Percentiles rank a stretch among this genome's conserved stretches.
Evolutionary conservation across 2,113 vertebrate genomes (phyloP).

Genomic region (Chaetodon trifascialis): DNA sequence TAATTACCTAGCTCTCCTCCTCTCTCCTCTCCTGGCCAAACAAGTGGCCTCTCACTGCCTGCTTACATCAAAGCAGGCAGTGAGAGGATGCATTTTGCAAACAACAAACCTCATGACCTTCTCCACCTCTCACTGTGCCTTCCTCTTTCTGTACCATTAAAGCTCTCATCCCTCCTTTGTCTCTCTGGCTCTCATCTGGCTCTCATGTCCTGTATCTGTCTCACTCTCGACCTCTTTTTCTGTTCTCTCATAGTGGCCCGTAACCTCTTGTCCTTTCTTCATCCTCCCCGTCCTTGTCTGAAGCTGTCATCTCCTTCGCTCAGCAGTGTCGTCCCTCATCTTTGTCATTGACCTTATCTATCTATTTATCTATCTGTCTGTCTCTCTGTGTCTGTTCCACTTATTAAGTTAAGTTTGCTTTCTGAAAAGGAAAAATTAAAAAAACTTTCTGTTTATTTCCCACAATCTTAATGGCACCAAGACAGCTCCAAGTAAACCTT

Average conservation of each 20-base stretch:
- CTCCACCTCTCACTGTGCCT: constrained; percentile 47
- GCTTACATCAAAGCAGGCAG: constrained; percentile 51
- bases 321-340: neutral
- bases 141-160: constrained; percentile 33
- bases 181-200: constrained; percentile 27
- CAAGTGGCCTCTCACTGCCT: constrained; percentile 63
- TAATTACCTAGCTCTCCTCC: constrained; percentile 26
- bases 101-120: constrained; percentile 70
- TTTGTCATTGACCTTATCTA: neutral
- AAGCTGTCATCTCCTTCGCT: constrained; percentile 20
- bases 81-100: constrained; percentile 56
- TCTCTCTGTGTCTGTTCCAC: neutral
- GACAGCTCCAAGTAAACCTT: too few species aligned
- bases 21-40: constrained; percentile 36
- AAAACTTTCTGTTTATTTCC: too few species aligned
- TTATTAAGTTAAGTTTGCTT: too few species aligned
- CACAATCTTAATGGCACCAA: too few species aligned
- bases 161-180: constrained; percentile 40
- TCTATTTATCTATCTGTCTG: neutral
- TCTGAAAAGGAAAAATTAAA: too few species aligned
- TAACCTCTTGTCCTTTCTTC: constrained; percentile 17
- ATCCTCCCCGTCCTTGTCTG: constrained; percentile 26
- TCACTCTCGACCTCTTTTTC: constrained; percentile 35
- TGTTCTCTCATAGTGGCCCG: constrained; percentile 42
- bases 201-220: constrained; percentile 14